Evolutionary conservation across 2,888 invertebrate genomes (phyloP).

Genomic region (Ophion costatus): DNA sequence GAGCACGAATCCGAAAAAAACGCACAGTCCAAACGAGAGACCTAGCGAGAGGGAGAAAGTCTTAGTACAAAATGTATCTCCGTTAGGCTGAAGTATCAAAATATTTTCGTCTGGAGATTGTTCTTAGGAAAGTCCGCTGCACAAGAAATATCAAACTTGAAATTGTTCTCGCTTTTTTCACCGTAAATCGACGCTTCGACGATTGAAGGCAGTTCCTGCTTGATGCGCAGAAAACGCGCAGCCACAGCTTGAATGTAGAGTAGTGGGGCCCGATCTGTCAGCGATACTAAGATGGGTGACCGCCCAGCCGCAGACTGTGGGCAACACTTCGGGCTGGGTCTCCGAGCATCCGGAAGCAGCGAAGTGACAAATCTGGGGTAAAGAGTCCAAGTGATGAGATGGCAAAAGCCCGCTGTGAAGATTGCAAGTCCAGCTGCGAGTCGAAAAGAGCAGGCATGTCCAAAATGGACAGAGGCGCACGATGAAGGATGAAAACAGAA

Average conservation of each 20-base stretch:
- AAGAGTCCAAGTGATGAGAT: no score
- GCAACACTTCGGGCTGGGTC: no score
- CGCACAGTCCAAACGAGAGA: constrained; percentile 20
- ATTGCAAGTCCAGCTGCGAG: no score
- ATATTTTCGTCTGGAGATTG: constrained; percentile 26
- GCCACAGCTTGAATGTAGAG: not conserved
- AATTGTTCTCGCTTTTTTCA: constrained; percentile 32
- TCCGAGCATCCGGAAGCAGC: no score
- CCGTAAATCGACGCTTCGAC: not conserved
- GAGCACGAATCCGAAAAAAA: constrained; percentile 28
- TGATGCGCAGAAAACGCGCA: not conserved
- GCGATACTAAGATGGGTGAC: no score
- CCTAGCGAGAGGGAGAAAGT: not conserved
- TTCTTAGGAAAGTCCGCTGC: constrained; percentile 1
- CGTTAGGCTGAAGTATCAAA: constrained; percentile 25
- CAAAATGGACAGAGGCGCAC: no score
- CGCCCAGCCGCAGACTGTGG: no score
- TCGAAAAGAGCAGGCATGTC: no score
- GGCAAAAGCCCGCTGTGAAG: no score
- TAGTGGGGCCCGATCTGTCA: no score
- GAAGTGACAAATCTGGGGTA: no score
- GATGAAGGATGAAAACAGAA: no score
- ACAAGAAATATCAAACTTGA: constrained; percentile 9
- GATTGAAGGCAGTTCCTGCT: not conserved
- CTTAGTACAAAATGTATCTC: constrained; percentile 52